Base-by-base conservation (phyloP, 2,888 invertebrate species). In the Phorcus lineatus region DNA sequence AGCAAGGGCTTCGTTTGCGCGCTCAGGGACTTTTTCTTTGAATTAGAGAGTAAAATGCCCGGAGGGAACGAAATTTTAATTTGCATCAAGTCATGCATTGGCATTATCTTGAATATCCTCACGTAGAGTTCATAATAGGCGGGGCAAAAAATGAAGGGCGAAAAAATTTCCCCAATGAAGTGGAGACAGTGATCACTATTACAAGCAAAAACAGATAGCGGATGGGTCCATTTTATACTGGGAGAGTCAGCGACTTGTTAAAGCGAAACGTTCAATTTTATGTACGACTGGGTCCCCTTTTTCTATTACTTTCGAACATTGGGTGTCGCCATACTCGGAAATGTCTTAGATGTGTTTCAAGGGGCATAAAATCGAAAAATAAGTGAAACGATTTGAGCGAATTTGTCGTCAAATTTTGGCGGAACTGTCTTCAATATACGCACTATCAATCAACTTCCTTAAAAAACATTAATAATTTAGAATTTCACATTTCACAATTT, bases 91-190 rank as follows among this genome's bases (percentile, higher is more conserved):
- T 70, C 70, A 70, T 70, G 70, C 70, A 70, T 70, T 11, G 70
- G 70, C 40, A 70, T 70, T 70, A 70, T 70, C 70, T 70, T 70
- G 70, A 70, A 70, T 70, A 70, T 70, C 70, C 70, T 70, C 70
- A 70, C 70, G 70, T 70, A 31, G 70, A 36, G 70, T 19, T 70
- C 70, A 70, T 70, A 70, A 70, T 70, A 70, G 70, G 70, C 16
- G 36, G 70, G 40, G n/a, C 47, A 47, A 40, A 70, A 70, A 70
- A 70, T 36, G 40, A 19, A 16, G 31, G 70, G 70, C 31, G 31
- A 70, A 62, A 28, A 70, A 70, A 70, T 11, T 31, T 36, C 11
- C 40, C 19, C 70, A 40, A 36, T 40, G 70, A 70, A 70, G 19
- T 70, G 16, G 31, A 36, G 40, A 31, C 40, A 70, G 40, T 70